Evolutionary conservation across 2,797 vertebrate species (phyloP).

Genomic region (Pseudocheirus occidentalis): DNA sequence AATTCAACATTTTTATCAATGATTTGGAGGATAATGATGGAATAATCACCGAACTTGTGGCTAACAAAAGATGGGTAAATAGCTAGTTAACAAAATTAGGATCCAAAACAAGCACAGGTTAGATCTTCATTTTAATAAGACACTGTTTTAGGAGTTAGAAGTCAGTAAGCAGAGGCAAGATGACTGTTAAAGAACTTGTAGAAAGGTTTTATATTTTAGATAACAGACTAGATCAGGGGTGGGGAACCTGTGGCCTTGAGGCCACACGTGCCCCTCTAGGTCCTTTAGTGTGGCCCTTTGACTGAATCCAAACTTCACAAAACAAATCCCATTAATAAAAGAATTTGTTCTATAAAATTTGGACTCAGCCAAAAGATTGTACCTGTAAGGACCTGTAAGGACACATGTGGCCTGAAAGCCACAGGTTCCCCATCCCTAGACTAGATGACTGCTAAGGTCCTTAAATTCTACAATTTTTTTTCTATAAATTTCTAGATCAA

Average conservation of each 20-base stretch:
- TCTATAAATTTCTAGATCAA: conserved; percentile 24
- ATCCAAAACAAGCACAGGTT: neutral
- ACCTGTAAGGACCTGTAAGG: too few relatives aligned
- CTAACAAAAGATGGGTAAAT: neutral
- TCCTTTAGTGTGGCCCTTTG: too few relatives aligned
- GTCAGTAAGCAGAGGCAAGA: neutral
- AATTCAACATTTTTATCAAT: neutral
- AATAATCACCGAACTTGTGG: neutral
- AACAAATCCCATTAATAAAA: too few relatives aligned
- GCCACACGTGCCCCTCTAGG: too few relatives aligned
- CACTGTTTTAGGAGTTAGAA: neutral
- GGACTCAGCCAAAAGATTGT: too few relatives aligned
- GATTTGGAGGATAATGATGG: neutral
- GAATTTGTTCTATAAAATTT: too few relatives aligned
- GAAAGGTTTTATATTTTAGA: too few relatives aligned
- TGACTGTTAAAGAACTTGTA: neutral
- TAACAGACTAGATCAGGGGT: too few relatives aligned
- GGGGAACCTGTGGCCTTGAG: too few relatives aligned
- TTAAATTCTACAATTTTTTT: neutral
- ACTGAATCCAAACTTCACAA: too few relatives aligned
- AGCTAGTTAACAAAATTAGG: neutral
- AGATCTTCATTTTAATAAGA: neutral
- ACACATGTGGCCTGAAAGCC: too few relatives aligned
- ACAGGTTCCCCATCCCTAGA: too few relatives aligned
- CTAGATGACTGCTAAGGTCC: neutral